Evolutionary conservation across 1,140 invertebrate species (phyloP), one percentile per base, ranked within the genome.

Genomic region (Saccostrea cuccullata): DNA sequence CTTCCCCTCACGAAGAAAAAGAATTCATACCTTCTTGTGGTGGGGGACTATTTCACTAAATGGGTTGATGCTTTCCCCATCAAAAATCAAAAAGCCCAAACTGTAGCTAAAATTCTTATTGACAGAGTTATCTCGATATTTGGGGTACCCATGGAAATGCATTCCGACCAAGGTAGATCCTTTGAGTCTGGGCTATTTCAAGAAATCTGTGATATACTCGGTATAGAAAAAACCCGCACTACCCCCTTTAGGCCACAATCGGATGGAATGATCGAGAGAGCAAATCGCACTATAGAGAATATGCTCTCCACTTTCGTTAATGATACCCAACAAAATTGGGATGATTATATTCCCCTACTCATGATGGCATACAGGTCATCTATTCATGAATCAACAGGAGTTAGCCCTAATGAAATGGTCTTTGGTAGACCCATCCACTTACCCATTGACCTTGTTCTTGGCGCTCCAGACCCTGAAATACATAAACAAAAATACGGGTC

Each of bases 121-220:
- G 86, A 93, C 26, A 86, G 94, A 17, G 84, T 93, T 15, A 82
- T 95, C 26, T 91, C 89, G 70, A 87, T 92, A 11, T 93, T 92
- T 87, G 95, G 95, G 17, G 90, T 93, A 8, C 95, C 95, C 0
- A 70, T 92, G 93, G 94, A 88, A n/a, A n/a, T n/a, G n/a, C n/a
- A n/a, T n/a, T n/a, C n/a, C n/a, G n/a, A n/a, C n/a, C n/a, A n/a
- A n/a, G 95, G 94, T 70, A 88, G 82, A 55, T 30, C 89, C n/a
- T 91, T 91, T 86, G 84, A 91, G 82, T 89, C 85, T 0, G 36
- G 20, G 26, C 13, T 92, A 11, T 89, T 92, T 15, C 20, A 85
- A 84, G 87, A 90, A 85, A 77, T 91, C 1, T 91, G 89, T 64
- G 47, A 90, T 26, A 56, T 88, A 36, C 23, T 91, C 5, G 89